Percentiles rank a stretch among this genome's conserved stretches.
These are phyloP conservation scores for Gonocerus acuteangulatus DNA, from an alignment of 2,888 invertebrate species.

Conservation along the genomic window DNA sequence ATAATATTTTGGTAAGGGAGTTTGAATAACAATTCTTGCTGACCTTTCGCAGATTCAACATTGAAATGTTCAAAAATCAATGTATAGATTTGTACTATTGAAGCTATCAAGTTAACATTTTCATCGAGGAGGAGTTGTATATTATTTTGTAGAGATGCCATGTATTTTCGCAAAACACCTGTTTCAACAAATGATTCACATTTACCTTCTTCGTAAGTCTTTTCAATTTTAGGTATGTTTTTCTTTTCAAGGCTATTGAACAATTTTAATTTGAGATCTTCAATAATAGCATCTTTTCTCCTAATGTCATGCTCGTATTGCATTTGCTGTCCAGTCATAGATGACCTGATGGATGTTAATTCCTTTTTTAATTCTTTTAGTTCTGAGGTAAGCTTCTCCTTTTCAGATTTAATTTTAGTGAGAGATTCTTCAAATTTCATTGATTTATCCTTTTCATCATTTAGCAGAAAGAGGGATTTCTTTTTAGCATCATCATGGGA, in stretches of 20 bases:
- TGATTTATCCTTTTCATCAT: too few relatives aligned
- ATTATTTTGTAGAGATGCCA: background rate
- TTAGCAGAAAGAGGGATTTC: too few relatives aligned
- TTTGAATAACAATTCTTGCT: background rate
- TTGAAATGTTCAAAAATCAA: background rate
- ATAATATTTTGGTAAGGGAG: background rate
- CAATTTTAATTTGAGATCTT: background rate
- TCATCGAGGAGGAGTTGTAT: background rate
- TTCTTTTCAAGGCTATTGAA: background rate
- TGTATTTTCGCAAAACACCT: background rate
- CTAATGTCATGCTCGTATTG: background rate
- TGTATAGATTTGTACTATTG: background rate
- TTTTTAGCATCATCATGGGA: too few relatives aligned
- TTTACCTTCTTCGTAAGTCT: background rate
- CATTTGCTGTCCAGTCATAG: background rate
- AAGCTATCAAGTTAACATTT: background rate
- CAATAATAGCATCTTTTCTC: background rate
- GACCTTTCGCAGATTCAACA: background rate
- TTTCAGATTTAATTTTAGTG: background rate
- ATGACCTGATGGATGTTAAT: background rate
- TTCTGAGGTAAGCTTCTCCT: background rate
- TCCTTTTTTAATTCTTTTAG: background rate
- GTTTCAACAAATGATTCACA: background rate
- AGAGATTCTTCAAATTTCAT: too few relatives aligned
- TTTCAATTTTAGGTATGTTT: background rate